Evolutionary conservation across 1,140 invertebrate genomes (phyloP).

Genomic region (Metaphire vulgaris): DNA sequence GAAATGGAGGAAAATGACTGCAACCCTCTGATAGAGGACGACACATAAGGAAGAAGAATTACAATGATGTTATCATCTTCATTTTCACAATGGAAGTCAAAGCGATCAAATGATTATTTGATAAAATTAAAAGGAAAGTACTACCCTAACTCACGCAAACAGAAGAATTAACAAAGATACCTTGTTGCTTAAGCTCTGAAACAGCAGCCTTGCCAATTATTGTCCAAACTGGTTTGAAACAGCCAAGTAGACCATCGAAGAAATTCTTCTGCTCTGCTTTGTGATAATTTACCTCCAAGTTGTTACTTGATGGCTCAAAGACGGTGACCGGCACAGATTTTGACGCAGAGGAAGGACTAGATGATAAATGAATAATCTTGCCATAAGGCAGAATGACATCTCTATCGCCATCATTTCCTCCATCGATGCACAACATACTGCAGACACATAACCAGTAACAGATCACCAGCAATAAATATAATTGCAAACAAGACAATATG

Average conservation of each 20-base stretch:
- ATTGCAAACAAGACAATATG: too few relatives aligned
- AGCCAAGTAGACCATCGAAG: slow-evolving; percentile 76
- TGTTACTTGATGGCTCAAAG: slow-evolving; percentile 31
- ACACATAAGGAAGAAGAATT: too few relatives aligned
- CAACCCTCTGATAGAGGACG: too few relatives aligned
- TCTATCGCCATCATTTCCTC: slow-evolving; percentile 33
- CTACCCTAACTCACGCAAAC: too few relatives aligned
- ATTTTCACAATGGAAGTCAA: too few relatives aligned
- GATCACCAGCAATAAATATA: too few relatives aligned
- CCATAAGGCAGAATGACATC: slow-evolving; percentile 40
- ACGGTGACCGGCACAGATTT: slow-evolving; percentile 14
- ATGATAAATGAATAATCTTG: slow-evolving; percentile 32
- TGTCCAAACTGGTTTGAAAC: slow-evolving; percentile 74
- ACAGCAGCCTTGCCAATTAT: slow-evolving; percentile 72
- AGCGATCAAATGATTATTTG: too few relatives aligned
- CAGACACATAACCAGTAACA: too few relatives aligned
- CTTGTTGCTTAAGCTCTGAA: slow-evolving; percentile 61
- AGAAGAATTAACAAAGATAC: slow-evolving; percentile 33
- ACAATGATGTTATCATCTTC: too few relatives aligned
- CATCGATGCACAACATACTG: slow-evolving; percentile 45
- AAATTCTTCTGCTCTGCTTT: slow-evolving; percentile 55
- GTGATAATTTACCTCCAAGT: slow-evolving; percentile 37
- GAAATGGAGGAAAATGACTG: too few relatives aligned
- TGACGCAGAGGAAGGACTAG: slow-evolving; percentile 18
- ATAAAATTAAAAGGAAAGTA: too few relatives aligned